These are phyloP conservation scores for Eutrigla gurnardus DNA, from an alignment of 2,797 vertebrate species.

Conservation along the genomic window DNA sequence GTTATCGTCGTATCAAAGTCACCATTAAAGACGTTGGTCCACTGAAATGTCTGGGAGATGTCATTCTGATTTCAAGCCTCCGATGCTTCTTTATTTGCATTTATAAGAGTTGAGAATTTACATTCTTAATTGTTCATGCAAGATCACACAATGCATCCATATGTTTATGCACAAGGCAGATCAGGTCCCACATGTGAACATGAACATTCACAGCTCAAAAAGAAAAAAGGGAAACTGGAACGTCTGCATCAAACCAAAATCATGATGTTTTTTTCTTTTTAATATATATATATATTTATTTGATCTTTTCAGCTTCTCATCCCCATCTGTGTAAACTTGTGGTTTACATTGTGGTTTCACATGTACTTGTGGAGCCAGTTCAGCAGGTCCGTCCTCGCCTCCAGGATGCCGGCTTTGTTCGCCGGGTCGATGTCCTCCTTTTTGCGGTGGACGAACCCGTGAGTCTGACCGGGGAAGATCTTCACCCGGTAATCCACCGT, in stretches of 20 bases:
- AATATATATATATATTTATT: neutral
- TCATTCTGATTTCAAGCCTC: constrained; percentile 15
- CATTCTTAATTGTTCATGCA: neutral
- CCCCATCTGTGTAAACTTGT: no score
- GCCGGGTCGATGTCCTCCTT: constrained; percentile 87
- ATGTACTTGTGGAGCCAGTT: constrained; percentile 93
- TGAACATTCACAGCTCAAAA: neutral
- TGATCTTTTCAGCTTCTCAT: neutral
- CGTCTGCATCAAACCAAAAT: no score
- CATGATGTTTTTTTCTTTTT: no score
- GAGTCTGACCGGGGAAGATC: constrained; percentile 91
- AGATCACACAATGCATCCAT: neutral
- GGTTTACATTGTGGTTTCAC: constrained; percentile 28
- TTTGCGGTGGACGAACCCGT: constrained; percentile 94
- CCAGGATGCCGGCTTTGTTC: constrained; percentile 88
- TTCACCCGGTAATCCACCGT: constrained; percentile 89
- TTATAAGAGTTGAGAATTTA: neutral
- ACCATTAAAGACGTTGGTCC: constrained; percentile 84
- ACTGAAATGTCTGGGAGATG: constrained; percentile 47
- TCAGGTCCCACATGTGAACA: no score
- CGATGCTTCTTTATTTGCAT: neutral
- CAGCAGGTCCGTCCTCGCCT: constrained; percentile 89
- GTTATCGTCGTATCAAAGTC: constrained; percentile 73
- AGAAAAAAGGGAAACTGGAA: neutral
- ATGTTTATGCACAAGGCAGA: neutral